A percentile compares a stretch with the other conserved stretches of the same genome.
These are phyloP conservation scores for Stylophora pistillata DNA, from an alignment of 64 coral and sea anemone species.

Conservation along the genomic window DNA sequence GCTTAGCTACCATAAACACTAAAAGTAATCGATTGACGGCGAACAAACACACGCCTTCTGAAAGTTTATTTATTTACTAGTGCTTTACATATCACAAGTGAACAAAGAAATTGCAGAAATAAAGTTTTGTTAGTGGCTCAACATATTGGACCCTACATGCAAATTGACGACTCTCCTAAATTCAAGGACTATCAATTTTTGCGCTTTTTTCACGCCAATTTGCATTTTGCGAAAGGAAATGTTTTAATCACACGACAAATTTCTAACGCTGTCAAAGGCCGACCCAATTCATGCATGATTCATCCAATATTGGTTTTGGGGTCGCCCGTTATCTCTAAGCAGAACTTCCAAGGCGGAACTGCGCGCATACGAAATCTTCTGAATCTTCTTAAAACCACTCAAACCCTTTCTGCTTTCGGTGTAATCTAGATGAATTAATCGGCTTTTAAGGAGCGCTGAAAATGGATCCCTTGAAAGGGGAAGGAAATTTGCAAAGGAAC, in stretches of 20 bases:
- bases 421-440: background rate
- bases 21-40: background rate
- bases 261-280: conserved; percentile 3
- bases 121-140: background rate
- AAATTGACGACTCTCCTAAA: conserved; percentile 11
- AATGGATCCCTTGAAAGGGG: background rate
- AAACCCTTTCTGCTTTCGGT: background rate
- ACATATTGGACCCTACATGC: conserved; percentile 19
- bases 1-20: conserved; percentile 12
- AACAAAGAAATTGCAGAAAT: conserved; percentile 42
- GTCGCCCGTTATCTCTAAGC: background rate
- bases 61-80: conserved; percentile 17
- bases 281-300: conserved; percentile 3
- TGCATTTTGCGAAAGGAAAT: conserved; percentile 22
- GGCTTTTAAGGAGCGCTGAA: background rate
- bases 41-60: conserved; percentile 34
- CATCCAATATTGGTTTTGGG: background rate
- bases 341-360: background rate
- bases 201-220: conserved; percentile 13
- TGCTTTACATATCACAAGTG: conserved; percentile 15
- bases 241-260: conserved; percentile 16
- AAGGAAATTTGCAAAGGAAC: background rate
- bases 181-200: conserved; percentile 51
- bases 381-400: conserved; percentile 6
- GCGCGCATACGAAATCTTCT: background rate